Base-by-base conservation (phyloP, 2,797 vertebrate genomes). In the Labeo calbasu region DNA sequence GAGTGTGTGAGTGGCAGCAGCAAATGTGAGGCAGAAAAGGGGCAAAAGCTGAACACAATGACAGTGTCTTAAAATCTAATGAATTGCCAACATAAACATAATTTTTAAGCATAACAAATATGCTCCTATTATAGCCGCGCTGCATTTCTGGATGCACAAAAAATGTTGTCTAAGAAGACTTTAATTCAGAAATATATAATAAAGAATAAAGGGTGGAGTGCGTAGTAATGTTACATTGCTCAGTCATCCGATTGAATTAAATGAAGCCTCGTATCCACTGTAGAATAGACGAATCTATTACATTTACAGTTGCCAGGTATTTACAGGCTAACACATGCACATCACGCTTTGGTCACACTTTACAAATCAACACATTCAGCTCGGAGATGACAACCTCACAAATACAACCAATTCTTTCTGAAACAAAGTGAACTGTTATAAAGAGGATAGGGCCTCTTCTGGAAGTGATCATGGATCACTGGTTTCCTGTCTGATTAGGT, bases 1-100 rank as follows among this genome's bases (percentile, higher is more conserved):
- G 83, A 85, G 76, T 55, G 51, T 17, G 51, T 73, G 43, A 75
- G 17, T 85, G 82, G 53, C 81, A 84, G 77, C 61, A 86, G 57
- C 86, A 88, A 82, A 14, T 55, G 73, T 76, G 8, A 2, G 23
- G 23, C 10, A 48, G 61, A 46, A 82, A 73, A 65, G 48, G 8
- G 32, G 28, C 19, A 75, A 65, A 72, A 17, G 19, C 15, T 51
- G 9, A 69, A 21, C 19, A 17, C 2, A 12, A 36, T 2, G 5
- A 28, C 15, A 17, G 40, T 15, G n/a, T 46, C 36, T 25, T 5
- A 51, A 15, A 32, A 53, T 5, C 43, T 11, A 15, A 2, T 40
- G 2, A 23, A 5, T 0, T 11, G 13, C 6, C 25, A 2, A 3
- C 13, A 8, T 55, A 85, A 73, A 75, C 5, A 36, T 17, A 17